Evolutionary conservation across 2,113 vertebrate species (phyloP).

Genomic region (Trogon surrucura): DNA sequence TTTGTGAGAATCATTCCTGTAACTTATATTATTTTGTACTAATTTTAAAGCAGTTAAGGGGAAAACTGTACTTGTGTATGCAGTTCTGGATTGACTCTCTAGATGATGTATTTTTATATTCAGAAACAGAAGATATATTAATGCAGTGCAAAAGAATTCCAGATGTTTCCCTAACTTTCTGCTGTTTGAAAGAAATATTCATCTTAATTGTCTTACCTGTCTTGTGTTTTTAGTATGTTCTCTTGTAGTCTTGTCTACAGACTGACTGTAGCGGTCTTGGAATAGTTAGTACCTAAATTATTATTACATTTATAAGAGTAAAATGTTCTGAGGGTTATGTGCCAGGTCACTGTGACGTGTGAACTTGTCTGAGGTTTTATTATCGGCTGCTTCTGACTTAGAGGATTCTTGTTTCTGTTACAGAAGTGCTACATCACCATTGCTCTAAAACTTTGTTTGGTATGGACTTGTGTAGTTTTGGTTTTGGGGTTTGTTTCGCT

Average conservation of each 20-base stretch:
- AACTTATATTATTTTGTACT: slow-evolving; percentile 65
- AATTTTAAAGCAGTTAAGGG: slow-evolving; percentile 49
- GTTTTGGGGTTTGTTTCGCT: not conserved
- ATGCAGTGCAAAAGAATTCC: slow-evolving; percentile 16
- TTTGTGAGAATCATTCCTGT: slow-evolving; percentile 69
- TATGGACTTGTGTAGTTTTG: not conserved
- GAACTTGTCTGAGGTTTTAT: not conserved
- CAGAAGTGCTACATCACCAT: not conserved
- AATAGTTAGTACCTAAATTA: not conserved
- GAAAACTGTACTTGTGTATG: slow-evolving; percentile 8
- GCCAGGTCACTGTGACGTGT: not conserved
- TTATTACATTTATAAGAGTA: not conserved
- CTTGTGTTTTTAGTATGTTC: not conserved
- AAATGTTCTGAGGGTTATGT: not conserved
- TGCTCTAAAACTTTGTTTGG: not conserved
- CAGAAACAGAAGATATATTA: slow-evolving; percentile 19
- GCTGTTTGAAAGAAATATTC: slow-evolving; percentile 5
- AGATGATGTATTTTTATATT: slow-evolving; percentile 64
- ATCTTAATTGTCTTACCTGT: slow-evolving; percentile 44
- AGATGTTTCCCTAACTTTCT: slow-evolving; percentile 23
- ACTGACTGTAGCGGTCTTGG: not conserved
- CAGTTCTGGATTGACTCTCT: slow-evolving; percentile 27
- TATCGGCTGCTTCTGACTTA: not conserved
- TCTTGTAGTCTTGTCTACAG: slow-evolving; percentile 3
- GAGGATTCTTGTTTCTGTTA: not conserved